These are phyloP conservation scores for Calephelis virginiensis DNA, from an alignment of 1,140 invertebrate species.

Conservation along the genomic window DNA sequence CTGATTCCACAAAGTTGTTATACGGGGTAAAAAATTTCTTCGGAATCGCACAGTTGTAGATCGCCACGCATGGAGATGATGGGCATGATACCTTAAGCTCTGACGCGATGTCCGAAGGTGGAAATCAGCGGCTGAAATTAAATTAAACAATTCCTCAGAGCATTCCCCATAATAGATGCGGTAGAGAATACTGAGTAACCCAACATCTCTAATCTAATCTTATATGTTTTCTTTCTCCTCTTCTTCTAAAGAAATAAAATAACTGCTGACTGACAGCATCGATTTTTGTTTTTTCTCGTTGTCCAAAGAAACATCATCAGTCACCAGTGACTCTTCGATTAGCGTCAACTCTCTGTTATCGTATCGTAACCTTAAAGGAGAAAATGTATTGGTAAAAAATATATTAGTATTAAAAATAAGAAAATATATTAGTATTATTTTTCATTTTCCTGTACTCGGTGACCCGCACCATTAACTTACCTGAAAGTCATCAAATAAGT, in stretches of 20 bases:
- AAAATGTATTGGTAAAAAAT: slow-evolving; percentile 24
- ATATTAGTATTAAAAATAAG: slow-evolving; percentile 21
- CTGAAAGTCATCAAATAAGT: slow-evolving; percentile 25
- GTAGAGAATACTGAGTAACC: too few relatives aligned
- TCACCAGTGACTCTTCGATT: slow-evolving; percentile 26
- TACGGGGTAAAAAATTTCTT: too few relatives aligned
- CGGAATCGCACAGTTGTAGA: too few relatives aligned
- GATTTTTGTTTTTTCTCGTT: slow-evolving; percentile 27
- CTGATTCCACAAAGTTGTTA: too few relatives aligned
- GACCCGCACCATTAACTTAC: slow-evolving; percentile 34
- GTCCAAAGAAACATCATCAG: slow-evolving; percentile 14
- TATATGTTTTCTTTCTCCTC: slow-evolving; percentile 30
- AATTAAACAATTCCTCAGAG: too few relatives aligned
- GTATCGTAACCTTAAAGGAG: slow-evolving; percentile 29
- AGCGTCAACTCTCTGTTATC: slow-evolving; percentile 27
- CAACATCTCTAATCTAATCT: too few relatives aligned
- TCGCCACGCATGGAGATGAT: too few relatives aligned
- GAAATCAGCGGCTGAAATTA: too few relatives aligned
- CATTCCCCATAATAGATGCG: too few relatives aligned
- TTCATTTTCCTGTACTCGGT: slow-evolving; percentile 30
- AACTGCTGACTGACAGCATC: slow-evolving; percentile 21
- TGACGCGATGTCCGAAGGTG: too few relatives aligned
- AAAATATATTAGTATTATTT: slow-evolving; percentile 30
- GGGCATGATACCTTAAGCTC: too few relatives aligned
- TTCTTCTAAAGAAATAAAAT: slow-evolving; percentile 22